Base-by-base conservation (phyloP, 2,797 vertebrate species). In the Presbytis comata region DNA sequence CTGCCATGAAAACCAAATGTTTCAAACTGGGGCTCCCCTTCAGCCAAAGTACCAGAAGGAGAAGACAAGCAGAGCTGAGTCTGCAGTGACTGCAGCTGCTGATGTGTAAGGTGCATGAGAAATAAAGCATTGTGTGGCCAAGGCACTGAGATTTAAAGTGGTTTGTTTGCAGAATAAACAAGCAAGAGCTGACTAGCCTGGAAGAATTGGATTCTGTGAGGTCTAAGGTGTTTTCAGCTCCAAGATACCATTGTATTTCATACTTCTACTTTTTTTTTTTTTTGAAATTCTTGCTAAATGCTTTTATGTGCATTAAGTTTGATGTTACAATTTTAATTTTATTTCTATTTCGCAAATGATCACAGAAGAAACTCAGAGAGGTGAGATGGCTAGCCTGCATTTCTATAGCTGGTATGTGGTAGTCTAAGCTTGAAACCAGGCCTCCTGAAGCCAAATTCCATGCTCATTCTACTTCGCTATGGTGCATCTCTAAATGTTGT, bases 41-140 rank as follows among this genome's bases (percentile, higher is more conserved):
- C 3, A 80, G 36, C 33, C n/a, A n/a, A n/a, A 8, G 21, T 24
- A 79, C 9, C 57, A 85, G 80, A 67, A 78, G 2, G 13, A 92
- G 50, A 76, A 61, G 74, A 24, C 44, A 39, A 0, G 16, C 30
- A 57, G 59, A 59, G 8, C 48, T 55, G 9, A 88, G 44, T 26
- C 88, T 67, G 36, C 33, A 19, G 13, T 1, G 2, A 44, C 11
- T 7, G 9, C 5, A 48, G 12, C 46, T 70, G 33, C 41, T 1
- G 1, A 44, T 33, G 24, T 0, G 5, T 1, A 53, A 30, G 0
- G 5, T 24, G 13, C 0, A 0, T 2, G 55, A 53, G 50, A 70
- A 81, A 22, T 12, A 28, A 89, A 79, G 30, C 21, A 22, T 0
- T n/a, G 22, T 57, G 33, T 41, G 28, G 7, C 48, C 41, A n/a